These are phyloP conservation scores for Tringa solitaria DNA, from an alignment of 2,113 vertebrate species.

Conservation along the genomic window DNA sequence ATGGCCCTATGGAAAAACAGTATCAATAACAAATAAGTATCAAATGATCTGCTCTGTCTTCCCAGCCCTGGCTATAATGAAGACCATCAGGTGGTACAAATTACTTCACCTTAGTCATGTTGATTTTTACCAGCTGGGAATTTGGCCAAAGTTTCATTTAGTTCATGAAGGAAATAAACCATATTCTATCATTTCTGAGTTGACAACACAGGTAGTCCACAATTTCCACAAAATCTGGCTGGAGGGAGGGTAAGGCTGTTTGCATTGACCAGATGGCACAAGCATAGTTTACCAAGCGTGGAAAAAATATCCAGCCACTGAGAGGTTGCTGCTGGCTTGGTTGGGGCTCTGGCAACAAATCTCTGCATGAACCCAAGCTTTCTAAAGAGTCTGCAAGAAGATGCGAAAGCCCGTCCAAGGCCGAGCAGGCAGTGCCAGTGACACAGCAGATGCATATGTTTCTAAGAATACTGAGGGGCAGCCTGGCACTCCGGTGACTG, in stretches of 20 bases:
- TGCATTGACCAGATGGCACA: not conserved
- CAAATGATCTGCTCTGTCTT: not conserved
- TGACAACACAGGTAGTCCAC: not conserved
- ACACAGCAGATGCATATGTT: constrained; percentile 44
- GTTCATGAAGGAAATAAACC: not conserved
- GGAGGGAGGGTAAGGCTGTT: not conserved
- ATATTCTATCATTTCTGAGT: not conserved
- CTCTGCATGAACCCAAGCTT: not conserved
- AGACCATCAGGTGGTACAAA: not conserved
- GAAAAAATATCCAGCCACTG: not conserved
- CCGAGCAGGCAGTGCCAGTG: constrained; percentile 24
- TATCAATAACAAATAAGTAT: not conserved
- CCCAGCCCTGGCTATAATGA: not conserved
- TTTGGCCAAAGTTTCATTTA: not conserved
- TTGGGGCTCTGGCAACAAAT: not conserved
- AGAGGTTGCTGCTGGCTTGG: not conserved
- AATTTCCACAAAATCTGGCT: not conserved
- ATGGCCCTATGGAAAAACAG: not conserved
- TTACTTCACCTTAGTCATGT: not conserved
- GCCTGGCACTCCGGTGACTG: not conserved
- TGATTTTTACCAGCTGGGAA: not conserved
- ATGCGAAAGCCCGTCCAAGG: not conserved
- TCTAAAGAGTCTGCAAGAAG: not conserved
- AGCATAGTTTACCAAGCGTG: not conserved
- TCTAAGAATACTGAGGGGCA: constrained; percentile 25